Evolutionary conservation across 2,888 invertebrate genomes (phyloP).

Genomic region (Notodromas monacha): DNA sequence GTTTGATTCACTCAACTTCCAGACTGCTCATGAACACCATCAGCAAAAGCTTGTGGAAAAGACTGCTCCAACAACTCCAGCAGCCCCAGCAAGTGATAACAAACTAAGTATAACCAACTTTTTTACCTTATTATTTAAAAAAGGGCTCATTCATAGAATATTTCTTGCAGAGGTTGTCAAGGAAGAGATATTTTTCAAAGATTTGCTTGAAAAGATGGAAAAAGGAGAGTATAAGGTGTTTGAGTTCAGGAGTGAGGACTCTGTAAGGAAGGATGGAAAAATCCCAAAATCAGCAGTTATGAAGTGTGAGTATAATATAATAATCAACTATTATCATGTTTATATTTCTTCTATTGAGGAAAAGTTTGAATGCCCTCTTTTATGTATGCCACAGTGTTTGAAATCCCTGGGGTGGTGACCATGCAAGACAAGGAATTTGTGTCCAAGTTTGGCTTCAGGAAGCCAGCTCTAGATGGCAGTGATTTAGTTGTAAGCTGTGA

Average conservation of each 20-base stretch:
- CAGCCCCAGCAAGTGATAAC: too few relatives aligned
- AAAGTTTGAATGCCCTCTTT: constrained; percentile 1
- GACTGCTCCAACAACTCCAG: too few relatives aligned
- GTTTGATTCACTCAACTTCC: too few relatives aligned
- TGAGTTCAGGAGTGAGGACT: background rate
- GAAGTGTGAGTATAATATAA: too few relatives aligned
- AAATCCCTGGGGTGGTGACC: background rate
- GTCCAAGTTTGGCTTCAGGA: background rate
- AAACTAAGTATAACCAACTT: too few relatives aligned
- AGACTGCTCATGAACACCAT: too few relatives aligned
- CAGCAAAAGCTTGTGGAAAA: too few relatives aligned
- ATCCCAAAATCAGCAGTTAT: background rate
- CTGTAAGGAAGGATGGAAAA: background rate
- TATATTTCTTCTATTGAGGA: too few relatives aligned
- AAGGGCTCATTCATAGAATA: too few relatives aligned
- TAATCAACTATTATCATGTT: too few relatives aligned
- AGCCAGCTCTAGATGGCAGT: background rate
- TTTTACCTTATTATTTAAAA: too few relatives aligned
- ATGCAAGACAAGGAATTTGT: background rate
- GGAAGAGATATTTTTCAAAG: background rate
- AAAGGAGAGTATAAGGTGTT: background rate
- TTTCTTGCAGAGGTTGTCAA: background rate
- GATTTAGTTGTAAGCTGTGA: background rate
- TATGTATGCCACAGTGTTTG: background rate
- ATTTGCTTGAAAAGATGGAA: background rate